phyloP scores from a whole-genome alignment of 2,888 invertebrate genomes.

The Nowickia ferox region DNA sequence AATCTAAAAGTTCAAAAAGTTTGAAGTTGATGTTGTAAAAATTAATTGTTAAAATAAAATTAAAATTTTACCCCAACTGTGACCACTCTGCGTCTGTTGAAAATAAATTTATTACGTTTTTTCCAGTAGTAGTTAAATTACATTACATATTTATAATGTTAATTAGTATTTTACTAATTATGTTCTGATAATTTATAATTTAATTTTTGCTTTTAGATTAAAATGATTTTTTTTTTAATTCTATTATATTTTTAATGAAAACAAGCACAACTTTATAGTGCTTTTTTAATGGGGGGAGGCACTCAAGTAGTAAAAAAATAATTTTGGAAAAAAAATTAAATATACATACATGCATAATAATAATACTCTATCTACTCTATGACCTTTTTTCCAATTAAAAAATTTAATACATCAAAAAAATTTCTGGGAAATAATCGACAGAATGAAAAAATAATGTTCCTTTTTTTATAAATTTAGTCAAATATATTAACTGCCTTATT shows the following conservation, averaged over 20 bases:
- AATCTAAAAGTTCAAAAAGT: not conserved
- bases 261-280: too few relatives aligned
- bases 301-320: too few relatives aligned
- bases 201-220: not conserved
- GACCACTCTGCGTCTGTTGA: not conserved
- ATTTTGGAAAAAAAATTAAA: too few relatives aligned
- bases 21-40: not conserved
- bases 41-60: not conserved
- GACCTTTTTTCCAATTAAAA: too few relatives aligned
- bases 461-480: too few relatives aligned
- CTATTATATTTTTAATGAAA: not conserved
- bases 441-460: too few relatives aligned
- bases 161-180: slow-evolving; percentile 30
- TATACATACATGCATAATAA: too few relatives aligned
- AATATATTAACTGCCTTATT: too few relatives aligned
- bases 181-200: slow-evolving; percentile 15
- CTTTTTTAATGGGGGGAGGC: too few relatives aligned
- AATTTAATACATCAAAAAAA: too few relatives aligned
- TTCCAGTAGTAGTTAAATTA: not conserved
- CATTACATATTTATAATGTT: slow-evolving; percentile 23
- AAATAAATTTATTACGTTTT: not conserved
- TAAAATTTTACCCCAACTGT: not conserved
- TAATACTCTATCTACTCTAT: too few relatives aligned
- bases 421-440: too few relatives aligned
- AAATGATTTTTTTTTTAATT: not conserved